Base-by-base conservation (phyloP, 2,888 invertebrate genomes). In the Petrophora chlorosata region DNA sequence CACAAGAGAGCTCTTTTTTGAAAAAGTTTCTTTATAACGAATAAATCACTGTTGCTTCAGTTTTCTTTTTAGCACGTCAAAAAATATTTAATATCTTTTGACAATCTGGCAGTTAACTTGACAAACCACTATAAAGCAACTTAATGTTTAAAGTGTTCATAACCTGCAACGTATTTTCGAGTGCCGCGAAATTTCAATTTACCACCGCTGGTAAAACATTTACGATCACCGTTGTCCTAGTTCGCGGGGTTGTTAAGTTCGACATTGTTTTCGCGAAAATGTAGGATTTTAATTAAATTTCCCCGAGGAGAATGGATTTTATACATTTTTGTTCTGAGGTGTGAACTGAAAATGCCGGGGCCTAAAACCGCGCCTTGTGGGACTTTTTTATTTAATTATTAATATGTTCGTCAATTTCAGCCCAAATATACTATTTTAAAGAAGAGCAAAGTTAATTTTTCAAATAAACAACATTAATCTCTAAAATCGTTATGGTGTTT, bases 131-230 rank as follows among this genome's bases (percentile, higher is more conserved):
- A 55, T 19, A 15, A 36, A 9, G 42, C 61, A 53, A 67, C 67
- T 55, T 56, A 56, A 64, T 67, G 56, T 49, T 58, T 54, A 50
- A 44, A 41, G 44, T 9, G 40, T 44, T 48, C 52, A 25, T 45
- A 55, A 58, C 53, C 61, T 41, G 51, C 35, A 22, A 51, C 50
- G 52, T 61, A 61, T 64, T 61, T 63, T 19, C 53, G 52, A 49
- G 59, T 47, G 58, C 61, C n/a, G n/a, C n/a, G 53, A 65, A 67
- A 67, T 68, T 68, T 67, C 67, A 68, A 68, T 68, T 66, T 68
- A 56, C 58, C 57, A 55, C 53, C 47, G 19, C 15, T 35, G n/a
- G n/a, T 5, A 42, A 35, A 39, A 46, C 48, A 66, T 70, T 65
- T 19, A 70, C 62, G 67, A 64, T 41, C 62, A 28, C 30, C 61